These are phyloP conservation scores for Chelon labrosus DNA, from an alignment of 2,797 vertebrate species.

Conservation along the genomic window DNA sequence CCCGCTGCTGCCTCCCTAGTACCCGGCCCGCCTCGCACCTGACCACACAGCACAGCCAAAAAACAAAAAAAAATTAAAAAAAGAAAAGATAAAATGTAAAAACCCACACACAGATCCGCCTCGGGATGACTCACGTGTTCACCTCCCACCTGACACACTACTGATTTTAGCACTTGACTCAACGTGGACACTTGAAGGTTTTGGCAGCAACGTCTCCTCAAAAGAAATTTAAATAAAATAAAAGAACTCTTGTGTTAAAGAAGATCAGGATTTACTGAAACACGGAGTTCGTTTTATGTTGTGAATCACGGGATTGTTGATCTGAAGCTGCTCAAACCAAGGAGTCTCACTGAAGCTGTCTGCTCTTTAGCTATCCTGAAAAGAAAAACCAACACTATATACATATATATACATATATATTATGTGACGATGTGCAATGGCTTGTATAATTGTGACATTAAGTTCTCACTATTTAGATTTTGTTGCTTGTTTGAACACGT, in stretches of 20 bases:
- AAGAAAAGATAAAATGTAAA: not conserved
- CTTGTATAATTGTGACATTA: conserved; percentile 89
- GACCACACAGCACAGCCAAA: conserved; percentile 69
- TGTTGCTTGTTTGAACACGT: conserved; percentile 77
- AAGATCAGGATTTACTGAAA: conserved; percentile 37
- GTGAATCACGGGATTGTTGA: conserved; percentile 67
- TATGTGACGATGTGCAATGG: conserved; percentile 96
- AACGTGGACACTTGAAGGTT: conserved; percentile 26
- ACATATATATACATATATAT: conserved; percentile 77
- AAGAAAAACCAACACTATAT: conserved; percentile 61
- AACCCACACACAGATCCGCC: conserved; percentile 38
- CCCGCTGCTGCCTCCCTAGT: conserved; percentile 92
- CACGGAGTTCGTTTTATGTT: conserved; percentile 61
- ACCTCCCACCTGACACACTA: conserved; percentile 55
- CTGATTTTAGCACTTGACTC: conserved; percentile 58
- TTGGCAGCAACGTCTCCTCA: conserved; percentile 1
- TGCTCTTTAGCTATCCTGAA: conserved; percentile 64
- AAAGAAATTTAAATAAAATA: not conserved
- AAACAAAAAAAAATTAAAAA: not conserved
- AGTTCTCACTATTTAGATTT: conserved; percentile 83
- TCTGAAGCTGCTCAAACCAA: conserved; percentile 66
- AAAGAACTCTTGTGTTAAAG: conserved; percentile 45
- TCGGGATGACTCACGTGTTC: conserved; percentile 43
- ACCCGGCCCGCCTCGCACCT: conserved; percentile 15
- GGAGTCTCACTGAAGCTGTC: conserved; percentile 58